Base-by-base conservation (phyloP, 2,888 invertebrate genomes). In the Scaptomyza tumidula region DNA sequence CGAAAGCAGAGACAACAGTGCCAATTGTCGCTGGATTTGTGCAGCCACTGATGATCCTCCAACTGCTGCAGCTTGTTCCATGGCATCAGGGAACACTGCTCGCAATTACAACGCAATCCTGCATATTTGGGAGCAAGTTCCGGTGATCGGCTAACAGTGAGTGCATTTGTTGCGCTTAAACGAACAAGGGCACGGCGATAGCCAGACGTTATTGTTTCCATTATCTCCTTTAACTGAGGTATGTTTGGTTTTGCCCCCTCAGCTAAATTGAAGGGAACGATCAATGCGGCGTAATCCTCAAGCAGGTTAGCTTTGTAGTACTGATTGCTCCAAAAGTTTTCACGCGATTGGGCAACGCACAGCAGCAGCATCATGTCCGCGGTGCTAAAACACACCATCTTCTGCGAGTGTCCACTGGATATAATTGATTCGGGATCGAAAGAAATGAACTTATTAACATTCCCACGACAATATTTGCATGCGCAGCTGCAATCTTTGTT, bases 261-360 rank as follows among this genome's bases (percentile, higher is more conserved):
- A 3, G 7, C 6, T 0, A 5, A 14, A 6, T n/a, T 5, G 6
- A 76, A 64, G 2, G 13, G 50, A 0, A 37, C 10, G 0, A 19
- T 13, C 9, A 76, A n/a, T 4, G 14, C 39, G n/a, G 14, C n/a
- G n/a, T 41, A 76, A 24, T 76, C 76, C 0, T 57, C 14, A 0
- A 48, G 50, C 35, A 76, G 35, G 44, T 72, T 45, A 9, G 33
- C 39, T 16, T 77, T 76, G 9, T 55, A 44, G 10, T 52, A 80
- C 43, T 60, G 41, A 55, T 80, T 76, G 5, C 19, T 80, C 76
- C 76, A 76, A 31, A 76, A 76, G 35, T 80, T 31, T 7, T 71
- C 81, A 1, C 66, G 58, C 7, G 45, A 35, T 13, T 80, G 76
- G 0, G 78, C 78, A 0, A 55, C 41, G 7, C 60, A 45, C 10